Evolutionary conservation across 2,113 vertebrate species (phyloP).

Genomic region (Vulpes lagopus): DNA sequence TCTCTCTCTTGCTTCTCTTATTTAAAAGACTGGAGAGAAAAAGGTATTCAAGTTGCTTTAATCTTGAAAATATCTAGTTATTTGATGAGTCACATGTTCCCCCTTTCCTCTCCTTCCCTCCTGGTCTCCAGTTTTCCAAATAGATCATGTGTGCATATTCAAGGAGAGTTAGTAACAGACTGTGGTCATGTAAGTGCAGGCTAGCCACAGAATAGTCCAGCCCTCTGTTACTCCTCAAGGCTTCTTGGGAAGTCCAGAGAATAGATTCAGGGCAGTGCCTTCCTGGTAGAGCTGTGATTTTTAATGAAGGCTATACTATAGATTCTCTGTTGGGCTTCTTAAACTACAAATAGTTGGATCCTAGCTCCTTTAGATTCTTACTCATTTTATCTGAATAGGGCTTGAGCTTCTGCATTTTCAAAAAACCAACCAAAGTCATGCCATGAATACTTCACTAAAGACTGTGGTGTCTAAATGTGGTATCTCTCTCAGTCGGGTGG

Average conservation of each 20-base stretch:
- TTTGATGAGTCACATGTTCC: not conserved
- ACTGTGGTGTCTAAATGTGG: not conserved
- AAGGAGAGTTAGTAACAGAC: not conserved
- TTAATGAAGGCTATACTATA: not conserved
- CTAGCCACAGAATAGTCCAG: not conserved
- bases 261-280: not conserved
- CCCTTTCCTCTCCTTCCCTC: not conserved
- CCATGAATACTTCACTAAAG: not conserved
- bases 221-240: too few species aligned
- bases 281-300: not conserved
- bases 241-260: not conserved
- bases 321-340: not conserved
- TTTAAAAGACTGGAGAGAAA: not conserved
- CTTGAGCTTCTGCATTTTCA: not conserved
- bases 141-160: not conserved
- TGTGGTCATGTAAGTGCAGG: not conserved
- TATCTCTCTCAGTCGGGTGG: rapidly evolving
- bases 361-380: not conserved
- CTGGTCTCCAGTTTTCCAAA: not conserved
- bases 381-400: not conserved
- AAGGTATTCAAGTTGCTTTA: not conserved
- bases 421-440: not conserved
- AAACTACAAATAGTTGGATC: not conserved
- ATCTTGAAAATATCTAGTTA: not conserved
- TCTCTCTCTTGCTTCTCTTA: not conserved